Base-by-base conservation (phyloP, 64 coral and sea anemone species). In the Pachyseris speciosa region DNA sequence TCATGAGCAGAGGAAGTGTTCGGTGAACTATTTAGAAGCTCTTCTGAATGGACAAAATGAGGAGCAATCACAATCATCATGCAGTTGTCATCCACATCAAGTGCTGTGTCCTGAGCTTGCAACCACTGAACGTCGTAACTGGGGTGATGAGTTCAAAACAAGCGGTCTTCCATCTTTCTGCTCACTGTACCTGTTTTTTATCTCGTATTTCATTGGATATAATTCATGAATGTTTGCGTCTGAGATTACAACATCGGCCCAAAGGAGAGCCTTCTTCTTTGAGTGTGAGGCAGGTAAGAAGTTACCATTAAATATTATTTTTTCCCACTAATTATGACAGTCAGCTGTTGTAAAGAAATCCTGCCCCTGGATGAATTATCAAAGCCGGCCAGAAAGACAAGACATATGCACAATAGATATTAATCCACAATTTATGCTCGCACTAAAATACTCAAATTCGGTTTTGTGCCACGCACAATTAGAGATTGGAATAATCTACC, bases 211-310 rank as follows among this genome's bases (percentile, higher is more conserved):
- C 90, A 1, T 32, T 99, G 74, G 97, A 99, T 69, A 93, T 99
- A 25, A 92, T 83, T 34, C 97, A 99, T 77, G 90, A 99, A 60
- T 99, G 93, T 69, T 81, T 99, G 22, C 80, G 97, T 30, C 31
- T 99, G 87, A 90, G 97, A 50, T 33, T 99, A 50, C 94, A 99
- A 50, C 94, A 99, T 67, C 50, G 97, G 17, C 97, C 97, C 24
- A 99, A 99, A 45, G 97, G 90, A 26, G 97, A 99, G 36, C 97
- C 97, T 30, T 99, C 97, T 33, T 73, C 90, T 52, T 87, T 99
- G 30, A 95, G 97, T 52, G 86, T 99, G 13, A 86, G 90, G 52
- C 97, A 99, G 94, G 97, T 99, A 83, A 25, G 5, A n/a, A n/a
- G n/a, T n/a, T n/a, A n/a, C n/a, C n/a, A n/a, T n/a, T n/a, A n/a